phyloP scores from a whole-genome alignment of 53 echinoderm and acorn worm species.

The Mesocentrotus franciscanus region DNA sequence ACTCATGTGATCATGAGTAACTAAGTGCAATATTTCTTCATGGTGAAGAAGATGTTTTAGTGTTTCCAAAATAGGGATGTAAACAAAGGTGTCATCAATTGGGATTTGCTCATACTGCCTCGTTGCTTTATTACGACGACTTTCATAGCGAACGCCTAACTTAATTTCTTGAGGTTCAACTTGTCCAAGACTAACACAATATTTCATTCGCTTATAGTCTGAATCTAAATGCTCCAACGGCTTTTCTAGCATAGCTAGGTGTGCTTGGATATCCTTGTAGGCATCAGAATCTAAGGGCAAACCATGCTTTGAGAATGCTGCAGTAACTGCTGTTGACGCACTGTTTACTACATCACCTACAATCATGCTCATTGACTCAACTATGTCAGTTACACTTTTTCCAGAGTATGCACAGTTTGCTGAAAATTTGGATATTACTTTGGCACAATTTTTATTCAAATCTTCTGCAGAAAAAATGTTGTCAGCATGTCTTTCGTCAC shows the following conservation, averaged over 20 bases:
- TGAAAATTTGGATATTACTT: constrained; percentile 60
- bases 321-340: constrained; percentile 67
- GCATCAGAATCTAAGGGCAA: constrained; percentile 53
- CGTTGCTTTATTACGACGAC: constrained; percentile 63
- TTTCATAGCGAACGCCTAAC: constrained; percentile 63
- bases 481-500: constrained; percentile 62
- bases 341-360: constrained; percentile 68
- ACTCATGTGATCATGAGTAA: constrained; percentile 63
- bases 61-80: constrained; percentile 62
- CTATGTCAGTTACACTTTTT: constrained; percentile 64
- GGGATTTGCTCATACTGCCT: constrained; percentile 72
- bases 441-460: constrained; percentile 63
- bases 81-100: constrained; percentile 67
- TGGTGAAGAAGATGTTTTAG: constrained; percentile 52
- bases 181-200: constrained; percentile 28
- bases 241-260: constrained; percentile 58
- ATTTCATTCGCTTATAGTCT: constrained; percentile 66
- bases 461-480: constrained; percentile 51
- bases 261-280: constrained; percentile 63
- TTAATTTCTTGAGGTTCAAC: constrained; percentile 57
- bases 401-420: constrained; percentile 39
- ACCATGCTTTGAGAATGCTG: constrained; percentile 58
- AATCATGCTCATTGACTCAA: constrained; percentile 55
- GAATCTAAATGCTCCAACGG: constrained; percentile 69
- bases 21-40: constrained; percentile 65